Evolutionary conservation across 2,113 vertebrate species (phyloP).

Genomic region (Mustela nigripes): DNA sequence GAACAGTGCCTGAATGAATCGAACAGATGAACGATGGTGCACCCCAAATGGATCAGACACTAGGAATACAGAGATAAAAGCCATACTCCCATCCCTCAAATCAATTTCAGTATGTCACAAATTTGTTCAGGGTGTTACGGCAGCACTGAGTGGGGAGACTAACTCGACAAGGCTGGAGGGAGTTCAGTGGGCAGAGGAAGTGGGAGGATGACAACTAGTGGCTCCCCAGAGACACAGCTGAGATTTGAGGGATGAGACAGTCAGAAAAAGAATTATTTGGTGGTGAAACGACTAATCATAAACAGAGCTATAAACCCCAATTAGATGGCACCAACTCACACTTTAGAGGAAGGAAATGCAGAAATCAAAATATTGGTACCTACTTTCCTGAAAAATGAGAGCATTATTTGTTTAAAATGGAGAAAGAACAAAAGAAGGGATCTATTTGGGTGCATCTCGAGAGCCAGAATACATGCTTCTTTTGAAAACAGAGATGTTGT

Average conservation of each 20-base stretch:
- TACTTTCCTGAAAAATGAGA: neutral
- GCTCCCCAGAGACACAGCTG: neutral
- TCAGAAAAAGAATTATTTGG: constrained; percentile 15
- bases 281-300: neutral
- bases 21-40: neutral
- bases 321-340: neutral
- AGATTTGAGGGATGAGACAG: neutral
- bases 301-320: neutral
- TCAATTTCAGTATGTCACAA: neutral
- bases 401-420: neutral
- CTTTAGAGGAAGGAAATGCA: neutral
- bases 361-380: neutral
- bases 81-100: neutral
- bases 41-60: neutral
- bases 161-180: neutral
- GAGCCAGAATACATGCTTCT: neutral
- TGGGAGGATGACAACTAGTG: neutral
- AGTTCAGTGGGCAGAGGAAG: neutral
- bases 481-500: constrained; percentile 56
- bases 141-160: neutral
- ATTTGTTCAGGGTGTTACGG: neutral
- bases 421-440: neutral
- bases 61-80: constrained; percentile 9
- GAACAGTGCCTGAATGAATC: neutral
- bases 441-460: neutral